These are phyloP conservation scores for Xyliphius kryptos DNA, from an alignment of 2,113 vertebrate genomes.

Conservation along the genomic window DNA sequence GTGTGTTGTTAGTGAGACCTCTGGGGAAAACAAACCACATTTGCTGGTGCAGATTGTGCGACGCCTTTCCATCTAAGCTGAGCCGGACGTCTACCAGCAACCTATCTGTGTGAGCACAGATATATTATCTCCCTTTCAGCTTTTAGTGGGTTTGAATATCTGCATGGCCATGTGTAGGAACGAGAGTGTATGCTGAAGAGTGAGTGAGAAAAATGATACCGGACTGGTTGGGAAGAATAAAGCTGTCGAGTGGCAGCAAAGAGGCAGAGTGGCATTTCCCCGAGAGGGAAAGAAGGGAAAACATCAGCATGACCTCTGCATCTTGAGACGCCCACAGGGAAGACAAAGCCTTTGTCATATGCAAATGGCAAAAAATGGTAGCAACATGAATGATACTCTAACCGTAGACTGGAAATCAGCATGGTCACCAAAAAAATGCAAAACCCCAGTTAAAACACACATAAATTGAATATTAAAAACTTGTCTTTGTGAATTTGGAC, in stretches of 20 bases:
- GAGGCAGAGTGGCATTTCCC: slow-evolving; percentile 5
- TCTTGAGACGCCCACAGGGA: slow-evolving; percentile 5
- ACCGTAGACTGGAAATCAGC: too few species aligned
- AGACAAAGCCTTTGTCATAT: background rate
- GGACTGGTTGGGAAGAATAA: slow-evolving; percentile 15
- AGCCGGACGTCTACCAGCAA: background rate
- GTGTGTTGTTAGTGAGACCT: too few species aligned
- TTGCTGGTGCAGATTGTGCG: slow-evolving; percentile 29
- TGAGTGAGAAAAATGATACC: slow-evolving; percentile 37
- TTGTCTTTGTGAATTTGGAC: too few species aligned
- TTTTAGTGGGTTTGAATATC: slow-evolving; percentile 27
- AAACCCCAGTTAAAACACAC: background rate
- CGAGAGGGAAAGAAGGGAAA: slow-evolving; percentile 6
- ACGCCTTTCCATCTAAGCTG: slow-evolving; percentile 24
- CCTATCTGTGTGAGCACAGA: slow-evolving; percentile 18
- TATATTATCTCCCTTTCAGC: slow-evolving; percentile 20
- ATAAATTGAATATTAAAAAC: too few species aligned
- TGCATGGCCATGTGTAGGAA: slow-evolving; percentile 14
- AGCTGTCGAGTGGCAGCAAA: slow-evolving; percentile 15
- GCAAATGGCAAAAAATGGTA: background rate
- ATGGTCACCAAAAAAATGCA: background rate
- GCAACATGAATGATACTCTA: background rate
- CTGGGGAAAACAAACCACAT: slow-evolving; percentile 2
- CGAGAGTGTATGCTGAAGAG: slow-evolving; percentile 11
- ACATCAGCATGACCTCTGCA: slow-evolving; percentile 11